Conservation (phyloP, 2,888 invertebrate genomes). For the Cacoxenus indagator region DNA sequence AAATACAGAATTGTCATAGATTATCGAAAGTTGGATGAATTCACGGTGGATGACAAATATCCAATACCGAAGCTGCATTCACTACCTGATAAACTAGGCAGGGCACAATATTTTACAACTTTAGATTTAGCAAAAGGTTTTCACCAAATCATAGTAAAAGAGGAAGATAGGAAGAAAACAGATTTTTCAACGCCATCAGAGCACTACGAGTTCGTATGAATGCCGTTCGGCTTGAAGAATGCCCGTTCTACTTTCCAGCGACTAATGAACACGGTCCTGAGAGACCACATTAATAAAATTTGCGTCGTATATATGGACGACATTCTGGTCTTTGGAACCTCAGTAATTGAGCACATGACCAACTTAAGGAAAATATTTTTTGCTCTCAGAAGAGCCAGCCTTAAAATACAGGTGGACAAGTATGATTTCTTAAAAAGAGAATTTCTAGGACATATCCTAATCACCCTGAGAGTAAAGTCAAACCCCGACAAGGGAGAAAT, state of each 20-base stretch:
- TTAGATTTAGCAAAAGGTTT: conserved; percentile 16
- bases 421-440: too few relatives aligned
- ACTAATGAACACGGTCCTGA: conserved; percentile 8
- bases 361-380: too few relatives aligned
- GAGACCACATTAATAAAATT: not conserved
- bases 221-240: conserved; percentile 21
- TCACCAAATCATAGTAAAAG: conserved; percentile 17
- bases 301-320: too few relatives aligned
- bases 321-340: too few relatives aligned
- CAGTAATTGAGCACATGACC: too few relatives aligned
- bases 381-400: too few relatives aligned
- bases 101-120: conserved; percentile 12
- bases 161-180: conserved; percentile 1
- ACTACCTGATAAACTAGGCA: conserved; percentile 13
- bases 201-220: conserved; percentile 12
- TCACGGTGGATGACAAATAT: conserved; percentile 22
- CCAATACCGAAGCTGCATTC: conserved; percentile 10
- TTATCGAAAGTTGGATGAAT: conserved; percentile 18
- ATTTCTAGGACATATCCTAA: too few relatives aligned
- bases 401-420: too few relatives aligned
- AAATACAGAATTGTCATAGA: conserved; percentile 17
- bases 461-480: too few relatives aligned
- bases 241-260: conserved; percentile 12
- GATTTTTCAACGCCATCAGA: conserved; percentile 15
- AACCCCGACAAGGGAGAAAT: too few relatives aligned